Evolutionary conservation across 2,797 vertebrate genomes (phyloP), one percentile per base, ranked within the genome.

Genomic region (Cyclopterus lumpus): DNA sequence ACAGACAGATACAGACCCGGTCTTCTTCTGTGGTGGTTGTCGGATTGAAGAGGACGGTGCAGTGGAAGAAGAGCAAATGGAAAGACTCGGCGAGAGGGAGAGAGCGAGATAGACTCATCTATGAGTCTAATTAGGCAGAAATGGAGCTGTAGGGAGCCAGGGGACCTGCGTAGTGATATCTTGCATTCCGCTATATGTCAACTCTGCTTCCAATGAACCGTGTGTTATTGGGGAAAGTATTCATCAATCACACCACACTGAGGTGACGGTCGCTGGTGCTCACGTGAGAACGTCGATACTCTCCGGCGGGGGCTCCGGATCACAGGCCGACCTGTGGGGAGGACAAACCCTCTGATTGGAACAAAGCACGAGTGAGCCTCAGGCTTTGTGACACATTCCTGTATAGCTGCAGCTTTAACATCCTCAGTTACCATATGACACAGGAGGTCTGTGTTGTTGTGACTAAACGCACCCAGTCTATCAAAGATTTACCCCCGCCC

Each of bases 161-260:
- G 82, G 75, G 86, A 84, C 65, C 80, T 28, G 63, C 20, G 5
- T 51, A 20, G 63, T 30, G 75, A 77, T 80, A 81, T 83, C 63
- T 46, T 24, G 66, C 68, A 86, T 80, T 83, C 80, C 84, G 86
- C 81, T 75, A 40, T 40, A 81, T 85, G 87, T 91, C 91, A 90
- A 88, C 81, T n/a, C 77, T 86, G 85, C 82, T 77, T 67, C 72
- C 88, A 88, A 91, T 90, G 86, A 90, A 90, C 89, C 84, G 86
- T 55, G 76, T 16, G 70, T 81, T 89, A 82, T 65, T 85, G 83
- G 77, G 78, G 71, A 75, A 81, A 76, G 80, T 80, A 85, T 86
- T 80, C 84, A 90, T 86, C 89, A 86, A 81, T 86, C 83, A 79
- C 75, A 81, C 63, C 67, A 61, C 10, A 4, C 71, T 42, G 81